These are phyloP conservation scores for Lagopus leucura DNA, from an alignment of 2,113 vertebrate species.

Conservation along the genomic window DNA sequence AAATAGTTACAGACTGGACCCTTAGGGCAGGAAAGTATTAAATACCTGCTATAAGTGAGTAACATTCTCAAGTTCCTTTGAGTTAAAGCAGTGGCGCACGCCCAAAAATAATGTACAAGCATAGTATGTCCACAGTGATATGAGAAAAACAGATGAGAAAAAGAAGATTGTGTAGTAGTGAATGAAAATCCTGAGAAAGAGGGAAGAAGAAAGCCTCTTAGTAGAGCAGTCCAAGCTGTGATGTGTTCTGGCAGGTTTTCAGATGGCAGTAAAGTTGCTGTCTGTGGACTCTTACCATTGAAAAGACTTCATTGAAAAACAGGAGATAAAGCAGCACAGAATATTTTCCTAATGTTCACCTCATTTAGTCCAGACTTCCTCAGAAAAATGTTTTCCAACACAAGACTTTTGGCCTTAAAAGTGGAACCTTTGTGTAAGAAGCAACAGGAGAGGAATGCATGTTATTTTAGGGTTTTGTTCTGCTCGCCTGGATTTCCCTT, in stretches of 20 bases:
- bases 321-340: background rate
- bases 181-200: background rate
- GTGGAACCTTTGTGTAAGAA: conserved; percentile 29
- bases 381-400: background rate
- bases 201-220: background rate
- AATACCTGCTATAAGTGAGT: background rate
- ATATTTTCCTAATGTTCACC: background rate
- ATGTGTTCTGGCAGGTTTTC: background rate
- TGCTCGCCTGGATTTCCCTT: background rate
- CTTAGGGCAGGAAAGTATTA: background rate
- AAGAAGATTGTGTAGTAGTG: background rate
- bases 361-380: background rate
- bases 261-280: background rate
- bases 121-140: background rate
- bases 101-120: background rate
- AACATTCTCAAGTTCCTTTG: background rate
- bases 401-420: background rate
- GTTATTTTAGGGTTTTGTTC: conserved; percentile 8
- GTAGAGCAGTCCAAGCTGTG: background rate
- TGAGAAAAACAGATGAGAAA: background rate
- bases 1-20: background rate
- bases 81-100: background rate
- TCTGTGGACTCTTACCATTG: background rate
- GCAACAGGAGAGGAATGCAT: background rate
- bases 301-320: background rate